A percentile compares a stretch with the other conserved stretches of the same genome.
Conservation (phyloP, 2,113 vertebrate species). For the Hirundichthys speculiger region DNA sequence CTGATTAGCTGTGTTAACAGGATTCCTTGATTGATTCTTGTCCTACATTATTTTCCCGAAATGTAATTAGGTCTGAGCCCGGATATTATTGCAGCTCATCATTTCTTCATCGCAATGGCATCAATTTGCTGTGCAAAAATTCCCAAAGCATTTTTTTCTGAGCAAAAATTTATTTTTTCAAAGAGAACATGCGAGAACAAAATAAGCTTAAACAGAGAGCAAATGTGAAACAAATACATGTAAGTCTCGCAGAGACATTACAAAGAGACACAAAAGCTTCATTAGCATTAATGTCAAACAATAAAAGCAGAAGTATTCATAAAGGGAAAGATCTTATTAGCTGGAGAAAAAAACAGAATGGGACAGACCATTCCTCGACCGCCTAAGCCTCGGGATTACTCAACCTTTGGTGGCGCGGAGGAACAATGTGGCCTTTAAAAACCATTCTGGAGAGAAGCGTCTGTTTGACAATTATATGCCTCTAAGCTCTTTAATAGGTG, state of each 20-base stretch:
- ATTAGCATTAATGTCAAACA: conserved; percentile 64
- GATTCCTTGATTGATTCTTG: conserved; percentile 69
- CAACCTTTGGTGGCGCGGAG: conserved; percentile 63
- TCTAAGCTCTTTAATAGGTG: conserved; percentile 75
- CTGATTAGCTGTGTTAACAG: conserved; percentile 48
- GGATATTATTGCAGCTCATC: conserved; percentile 32
- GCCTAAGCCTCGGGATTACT: conserved; percentile 69
- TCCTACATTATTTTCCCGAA: conserved; percentile 50
- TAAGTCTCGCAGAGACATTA: conserved; percentile 26
- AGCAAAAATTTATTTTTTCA: too few relatives aligned
- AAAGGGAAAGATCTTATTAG: conserved; percentile 69
- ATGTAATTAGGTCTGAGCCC: conserved; percentile 52
- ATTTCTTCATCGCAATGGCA: conserved; percentile 19
- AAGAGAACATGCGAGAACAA: too few relatives aligned
- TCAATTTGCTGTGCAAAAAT: conserved; percentile 21
- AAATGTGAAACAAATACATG: conserved; percentile 31
- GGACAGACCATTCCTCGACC: conserved; percentile 53
- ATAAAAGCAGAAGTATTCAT: conserved; percentile 61
- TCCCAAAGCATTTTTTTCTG: too few relatives aligned
- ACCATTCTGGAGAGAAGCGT: conserved; percentile 57
- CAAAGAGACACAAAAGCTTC: conserved; percentile 54
- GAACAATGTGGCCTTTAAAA: conserved; percentile 71
- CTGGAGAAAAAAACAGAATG: conserved; percentile 55
- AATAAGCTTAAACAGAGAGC: conserved; percentile 1
- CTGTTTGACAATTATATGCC: conserved; percentile 62